Base-by-base conservation (phyloP, 2,113 vertebrate genomes). In the Calonectris borealis region DNA sequence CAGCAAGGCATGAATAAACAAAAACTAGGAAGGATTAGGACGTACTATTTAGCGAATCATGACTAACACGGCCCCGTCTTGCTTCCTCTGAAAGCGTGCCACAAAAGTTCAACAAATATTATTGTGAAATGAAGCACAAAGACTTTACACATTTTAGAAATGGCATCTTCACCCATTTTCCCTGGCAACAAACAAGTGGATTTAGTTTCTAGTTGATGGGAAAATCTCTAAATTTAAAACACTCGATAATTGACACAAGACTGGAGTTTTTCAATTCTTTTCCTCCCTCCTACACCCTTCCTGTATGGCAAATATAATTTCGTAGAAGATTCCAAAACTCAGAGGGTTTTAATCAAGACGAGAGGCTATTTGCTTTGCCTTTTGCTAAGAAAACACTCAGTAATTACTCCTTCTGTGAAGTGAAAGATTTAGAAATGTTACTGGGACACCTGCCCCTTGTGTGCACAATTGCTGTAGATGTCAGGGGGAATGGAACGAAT, bases 1-100 rank as follows among this genome's bases (percentile, higher is more conserved):
- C 94, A 96, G 94, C 92, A 96, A 96, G 93, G 96, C 97, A 96
- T 57, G 90, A 96, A 97, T 97, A 98, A 98, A 98, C 98, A 98
- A 97, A 95, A 97, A 97, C 94, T 87, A 94, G 96, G 94, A 81
- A 44, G 96, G 97, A 98, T 98, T 98, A 98, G 83, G 94, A 94
- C 7, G 75, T 94, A 86, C 91, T 97, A 91, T 97, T 98, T 97
- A 97, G 97, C 49, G 72, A 98, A 97, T 97, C 94, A 97, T 96
- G 89, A 97, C 96, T 98, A 97, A 98, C 93, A 80, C 89, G 97
- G 95, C 65, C 84, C 89, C 6, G 31, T 98, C 92, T 97, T 94
- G 89, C 90, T 97, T 96, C 94, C 88, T 96, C 96, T 98, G 97
- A 98, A 97, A 97, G 86, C 9, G 11, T 94, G 97, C 97, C 96